Evolutionary conservation across 53 echinoderm and acorn worm genomes (phyloP).

Genomic region (Stichopus horrens): DNA sequence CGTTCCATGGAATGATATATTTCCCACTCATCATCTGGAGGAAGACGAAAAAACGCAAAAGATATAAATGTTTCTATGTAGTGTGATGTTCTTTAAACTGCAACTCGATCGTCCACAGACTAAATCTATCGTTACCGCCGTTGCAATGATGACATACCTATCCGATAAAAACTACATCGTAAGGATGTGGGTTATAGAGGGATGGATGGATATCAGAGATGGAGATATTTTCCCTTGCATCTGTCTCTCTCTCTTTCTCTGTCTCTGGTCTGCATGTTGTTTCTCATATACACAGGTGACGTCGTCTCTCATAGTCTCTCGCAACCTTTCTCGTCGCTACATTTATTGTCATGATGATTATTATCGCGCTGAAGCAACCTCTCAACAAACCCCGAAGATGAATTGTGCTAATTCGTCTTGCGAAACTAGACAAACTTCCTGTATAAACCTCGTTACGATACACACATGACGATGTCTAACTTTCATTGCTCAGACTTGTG

Average conservation of each 20-base stretch:
- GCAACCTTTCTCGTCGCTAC: not conserved
- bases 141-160: not conserved
- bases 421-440: slow-evolving; percentile 11
- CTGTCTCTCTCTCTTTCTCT: not conserved
- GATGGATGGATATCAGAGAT: too few relatives aligned
- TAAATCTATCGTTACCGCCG: not conserved
- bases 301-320: not conserved
- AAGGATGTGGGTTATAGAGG: not conserved
- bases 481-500: not conserved
- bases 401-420: slow-evolving; percentile 8
- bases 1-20: too few relatives aligned
- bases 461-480: not conserved
- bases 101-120: not conserved
- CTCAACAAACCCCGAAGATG: not conserved
- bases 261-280: not conserved
- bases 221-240: not conserved
- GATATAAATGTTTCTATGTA: too few relatives aligned
- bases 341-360: not conserved
- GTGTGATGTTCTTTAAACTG: too few relatives aligned
- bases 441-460: not conserved
- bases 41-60: too few relatives aligned
- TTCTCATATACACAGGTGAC: not conserved
- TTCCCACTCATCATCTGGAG: too few relatives aligned
- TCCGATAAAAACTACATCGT: not conserved
- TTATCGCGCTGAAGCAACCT: not conserved